A percentile compares a stretch with the other conserved stretches of the same genome.
Conservation (phyloP, 2,888 invertebrate genomes). For the Drosophila buzzatii region DNA sequence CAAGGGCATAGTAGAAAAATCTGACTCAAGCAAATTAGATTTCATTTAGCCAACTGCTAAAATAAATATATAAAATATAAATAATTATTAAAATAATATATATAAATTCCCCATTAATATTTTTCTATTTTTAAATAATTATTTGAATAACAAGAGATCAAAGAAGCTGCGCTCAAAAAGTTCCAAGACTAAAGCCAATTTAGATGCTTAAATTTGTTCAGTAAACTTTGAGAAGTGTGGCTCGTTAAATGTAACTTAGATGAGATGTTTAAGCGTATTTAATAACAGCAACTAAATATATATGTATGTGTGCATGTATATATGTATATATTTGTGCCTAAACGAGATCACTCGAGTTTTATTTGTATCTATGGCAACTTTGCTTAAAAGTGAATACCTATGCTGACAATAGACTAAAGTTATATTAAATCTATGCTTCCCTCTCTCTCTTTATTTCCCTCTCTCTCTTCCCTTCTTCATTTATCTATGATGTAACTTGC, state of each 20-base stretch:
- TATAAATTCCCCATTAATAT: no score
- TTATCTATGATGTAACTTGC: conserved; percentile 3
- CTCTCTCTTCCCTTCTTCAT: neutral
- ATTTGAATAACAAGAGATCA: neutral
- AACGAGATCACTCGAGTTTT: neutral
- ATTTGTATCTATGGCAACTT: neutral
- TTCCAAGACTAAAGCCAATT: neutral
- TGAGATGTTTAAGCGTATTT: neutral
- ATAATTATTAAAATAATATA: neutral
- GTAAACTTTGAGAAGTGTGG: neutral
- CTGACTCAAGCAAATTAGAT: neutral
- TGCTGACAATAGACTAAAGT: neutral
- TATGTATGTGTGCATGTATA: neutral
- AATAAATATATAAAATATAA: neutral
- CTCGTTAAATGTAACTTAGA: neutral
- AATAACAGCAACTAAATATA: neutral
- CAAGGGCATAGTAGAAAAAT: neutral
- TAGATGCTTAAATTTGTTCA: neutral
- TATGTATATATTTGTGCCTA: neutral
- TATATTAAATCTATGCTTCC: neutral
- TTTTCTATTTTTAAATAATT: neutral
- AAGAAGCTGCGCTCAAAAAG: neutral
- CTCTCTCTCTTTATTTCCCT: neutral
- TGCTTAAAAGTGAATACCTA: neutral
- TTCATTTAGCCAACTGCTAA: neutral